Conservation (phyloP, 1,140 invertebrate species). For the Zaprionus tsacasi region DNA sequence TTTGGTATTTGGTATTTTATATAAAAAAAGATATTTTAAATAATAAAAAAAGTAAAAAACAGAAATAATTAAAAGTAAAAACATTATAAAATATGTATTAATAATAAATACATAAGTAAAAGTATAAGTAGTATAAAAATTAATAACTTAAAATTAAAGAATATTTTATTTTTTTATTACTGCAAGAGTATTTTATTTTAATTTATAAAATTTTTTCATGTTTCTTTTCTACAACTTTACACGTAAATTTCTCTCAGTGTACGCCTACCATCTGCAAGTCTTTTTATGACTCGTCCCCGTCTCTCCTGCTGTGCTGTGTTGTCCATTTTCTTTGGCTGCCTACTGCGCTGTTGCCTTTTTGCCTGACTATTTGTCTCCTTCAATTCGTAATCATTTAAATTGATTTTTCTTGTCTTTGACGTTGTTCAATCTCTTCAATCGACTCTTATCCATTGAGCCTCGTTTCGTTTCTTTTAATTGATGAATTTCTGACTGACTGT, state of each 20-base stretch:
- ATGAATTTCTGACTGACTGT: conserved; percentile 66
- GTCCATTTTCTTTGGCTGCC: conserved; percentile 41
- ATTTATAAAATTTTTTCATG: too few relatives aligned
- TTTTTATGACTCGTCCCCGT: conserved; percentile 38
- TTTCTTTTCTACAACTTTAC: neutral
- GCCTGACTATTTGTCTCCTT: conserved; percentile 75
- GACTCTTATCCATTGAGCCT: conserved; percentile 30
- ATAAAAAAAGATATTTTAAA: too few relatives aligned
- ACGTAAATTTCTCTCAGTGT: conserved; percentile 29
- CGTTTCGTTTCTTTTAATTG: conserved; percentile 60
- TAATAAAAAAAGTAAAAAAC: too few relatives aligned
- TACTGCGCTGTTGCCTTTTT: conserved; percentile 25
- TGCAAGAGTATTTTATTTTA: too few relatives aligned
- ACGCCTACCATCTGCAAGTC: conserved; percentile 39
- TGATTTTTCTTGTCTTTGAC: conserved; percentile 78
- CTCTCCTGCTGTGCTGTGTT: conserved; percentile 18
- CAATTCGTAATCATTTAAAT: conserved; percentile 83
- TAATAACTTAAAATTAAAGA: too few relatives aligned
- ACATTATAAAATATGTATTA: neutral
- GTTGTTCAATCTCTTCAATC: conserved; percentile 51
- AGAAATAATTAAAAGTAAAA: too few relatives aligned
- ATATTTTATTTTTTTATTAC: too few relatives aligned
- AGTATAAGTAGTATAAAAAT: too few relatives aligned
- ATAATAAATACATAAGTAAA: neutral
- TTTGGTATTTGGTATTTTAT: too few relatives aligned